phyloP scores from a whole-genome alignment of 2,888 invertebrate species.

The Nemapogon koenigi region DNA sequence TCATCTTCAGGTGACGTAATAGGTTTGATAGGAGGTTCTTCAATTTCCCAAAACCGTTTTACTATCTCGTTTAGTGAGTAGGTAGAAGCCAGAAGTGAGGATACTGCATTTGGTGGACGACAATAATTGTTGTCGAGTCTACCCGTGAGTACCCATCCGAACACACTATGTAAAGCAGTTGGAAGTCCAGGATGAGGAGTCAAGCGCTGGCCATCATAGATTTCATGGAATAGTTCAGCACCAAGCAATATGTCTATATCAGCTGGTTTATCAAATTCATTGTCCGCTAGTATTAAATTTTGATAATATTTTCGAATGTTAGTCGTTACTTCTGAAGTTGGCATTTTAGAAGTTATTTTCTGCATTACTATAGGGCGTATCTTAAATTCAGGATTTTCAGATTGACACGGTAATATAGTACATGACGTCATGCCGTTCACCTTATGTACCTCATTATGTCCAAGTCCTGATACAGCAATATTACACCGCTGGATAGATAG shows the following conservation, averaged over 20 bases:
- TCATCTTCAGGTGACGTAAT: slow-evolving; percentile 5
- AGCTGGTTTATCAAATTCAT: not conserved
- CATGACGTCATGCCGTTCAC: too few species aligned
- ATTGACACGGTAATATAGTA: too few species aligned
- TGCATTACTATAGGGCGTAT: not conserved
- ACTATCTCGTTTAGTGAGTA: not conserved
- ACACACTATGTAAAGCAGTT: slow-evolving; percentile 9
- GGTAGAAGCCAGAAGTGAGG: slow-evolving; percentile 1
- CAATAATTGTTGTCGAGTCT: not conserved
- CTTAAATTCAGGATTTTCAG: not conserved
- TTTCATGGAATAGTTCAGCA: not conserved
- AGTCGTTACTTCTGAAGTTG: not conserved
- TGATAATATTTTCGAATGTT: not conserved
- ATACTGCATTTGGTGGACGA: not conserved
- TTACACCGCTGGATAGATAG: slow-evolving; percentile 7
- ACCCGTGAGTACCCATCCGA: slow-evolving; percentile 11
- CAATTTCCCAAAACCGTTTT: slow-evolving; percentile 14
- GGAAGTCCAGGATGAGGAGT: slow-evolving; percentile 7
- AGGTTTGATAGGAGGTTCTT: slow-evolving; percentile 8
- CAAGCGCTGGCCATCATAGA: not conserved
- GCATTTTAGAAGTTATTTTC: slow-evolving; percentile 3
- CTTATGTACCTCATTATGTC: too few species aligned
- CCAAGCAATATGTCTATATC: slow-evolving; percentile 1
- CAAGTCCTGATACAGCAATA: slow-evolving; percentile 2
- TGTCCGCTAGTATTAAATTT: slow-evolving; percentile 3